Evolutionary conservation across 1,140 invertebrate genomes (phyloP), one percentile per base, ranked within the genome.

Genomic region (Colletes gigas): DNA sequence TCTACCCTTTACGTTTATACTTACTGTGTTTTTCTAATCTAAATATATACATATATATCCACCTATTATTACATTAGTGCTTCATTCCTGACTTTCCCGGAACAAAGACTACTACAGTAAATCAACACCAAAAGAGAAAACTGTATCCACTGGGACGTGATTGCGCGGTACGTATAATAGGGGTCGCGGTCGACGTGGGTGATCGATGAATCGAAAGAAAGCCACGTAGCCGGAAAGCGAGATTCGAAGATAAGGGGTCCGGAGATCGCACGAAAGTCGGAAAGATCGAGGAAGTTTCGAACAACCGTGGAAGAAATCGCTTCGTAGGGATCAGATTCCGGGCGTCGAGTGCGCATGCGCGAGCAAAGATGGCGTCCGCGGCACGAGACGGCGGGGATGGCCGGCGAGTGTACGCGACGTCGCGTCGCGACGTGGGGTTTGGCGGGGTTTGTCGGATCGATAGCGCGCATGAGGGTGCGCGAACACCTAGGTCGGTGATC

Each of bases 381-480:
- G 30, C 30, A 30, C 30, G 30, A 30, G 1, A 30, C 30, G 30
- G 19, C 55, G 69, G 62, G 14, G 68, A 17, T 63, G 41, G 52
- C 60, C n/a, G 62, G 21, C 39, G 54, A 60, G 54, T 0, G 81
- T 80, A 60, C 54, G 52, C 62, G 76, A 14, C 59, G 30, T 30
- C 30, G 30, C 30, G 30, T 30, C 30, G 30, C 30, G 55, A 39
- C 67, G 71, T 52, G 50, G 70, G 69, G 67, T 78, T 77, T 71
- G 83, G 76, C 72, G 74, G 82, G 73, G 60, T 76, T 71, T 72
- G 65, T 68, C 71, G 84, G 84, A 87, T 87, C 85, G 85, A 87
- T 87, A 87, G 63, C 80, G 75, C 85, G 82, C 78, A 71, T 65
- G 84, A 60, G 83, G 75, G 82, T 84, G 85, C 84, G 85, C 85